Percentiles rank a stretch among this genome's conserved stretches.
phyloP scores from a whole-genome alignment of 2,113 vertebrate species.

The Oxygymnocypris stewartii region DNA sequence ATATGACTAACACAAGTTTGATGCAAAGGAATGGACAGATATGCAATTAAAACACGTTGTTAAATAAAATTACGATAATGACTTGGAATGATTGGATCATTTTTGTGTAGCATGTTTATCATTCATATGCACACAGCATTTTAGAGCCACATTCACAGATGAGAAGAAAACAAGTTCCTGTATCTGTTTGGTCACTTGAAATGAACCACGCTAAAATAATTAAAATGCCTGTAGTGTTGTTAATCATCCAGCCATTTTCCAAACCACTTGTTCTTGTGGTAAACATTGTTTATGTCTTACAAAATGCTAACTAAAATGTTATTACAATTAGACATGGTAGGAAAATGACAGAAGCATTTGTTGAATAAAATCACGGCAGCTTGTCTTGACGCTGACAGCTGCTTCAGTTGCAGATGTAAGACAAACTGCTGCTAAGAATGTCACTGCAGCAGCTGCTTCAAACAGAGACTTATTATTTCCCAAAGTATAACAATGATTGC shows the following conservation, averaged over 20 bases:
- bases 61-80: neutral
- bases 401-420: neutral
- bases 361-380: neutral
- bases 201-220: neutral
- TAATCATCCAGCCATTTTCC: neutral
- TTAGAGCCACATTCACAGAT: neutral
- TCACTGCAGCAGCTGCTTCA: neutral
- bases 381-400: neutral
- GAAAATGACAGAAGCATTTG: neutral
- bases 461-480: neutral
- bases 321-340: neutral
- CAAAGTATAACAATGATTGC: neutral
- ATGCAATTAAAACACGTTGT: neutral
- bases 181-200: neutral
- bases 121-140: neutral
- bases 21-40: neutral
- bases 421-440: neutral
- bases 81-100: neutral
- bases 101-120: neutral
- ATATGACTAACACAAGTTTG: neutral
- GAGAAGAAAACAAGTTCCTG: neutral
- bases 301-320: neutral
- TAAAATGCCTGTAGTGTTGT: neutral
- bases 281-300: neutral
- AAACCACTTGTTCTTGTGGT: neutral